Evolutionary conservation across 2,797 vertebrate genomes (phyloP), one percentile per base, ranked within the genome.

Genomic region (Discoglossus pictus): DNA sequence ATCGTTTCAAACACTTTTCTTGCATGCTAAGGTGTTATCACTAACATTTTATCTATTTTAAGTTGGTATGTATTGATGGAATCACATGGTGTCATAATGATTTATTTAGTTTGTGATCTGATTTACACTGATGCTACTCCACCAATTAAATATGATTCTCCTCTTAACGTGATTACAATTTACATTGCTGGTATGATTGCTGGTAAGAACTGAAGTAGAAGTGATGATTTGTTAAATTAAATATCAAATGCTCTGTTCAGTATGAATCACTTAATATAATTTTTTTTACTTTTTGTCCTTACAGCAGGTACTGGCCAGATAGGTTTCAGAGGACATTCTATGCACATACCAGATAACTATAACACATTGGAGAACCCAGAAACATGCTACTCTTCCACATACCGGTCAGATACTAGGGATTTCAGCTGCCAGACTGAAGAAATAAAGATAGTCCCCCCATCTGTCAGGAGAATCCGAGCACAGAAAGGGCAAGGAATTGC

Each of bases 401-500:
- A 86, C 35, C 87, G 83, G 51, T 94, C 87, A 0, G 88, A 85
- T 40, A 97, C 89, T 65, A 90, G 90, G 83, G 95, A 99, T 77
- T 93, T 92, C 8, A 87, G 95, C 86, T 97, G 94, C 83, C 97
- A 99, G 87, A 99, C 97, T 0, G 97, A 99, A 69, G 92, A 93
- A 16, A 80, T 93, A 31, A 97, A 92, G 82, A 78, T 98, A 0
- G 92, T 99, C 0, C 96, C 96, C 0, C 97, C 97, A 7, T 98
- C 96, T 0, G 84, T 99, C 86, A 90, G 97, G 64, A 92, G 97
- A 75, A 99, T 99, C 78, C 84, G 97, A 18, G 96, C 96, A 0
- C 95, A 99, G 77, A 91, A 91, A 61, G 97, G 97, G 48, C 94
- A 98, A 61, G 95, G 97, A 34, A 97, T 99, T 12, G 94, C 96